These are phyloP conservation scores for Liasis olivaceus DNA, from an alignment of 2,797 vertebrate genomes.

Conservation along the genomic window DNA sequence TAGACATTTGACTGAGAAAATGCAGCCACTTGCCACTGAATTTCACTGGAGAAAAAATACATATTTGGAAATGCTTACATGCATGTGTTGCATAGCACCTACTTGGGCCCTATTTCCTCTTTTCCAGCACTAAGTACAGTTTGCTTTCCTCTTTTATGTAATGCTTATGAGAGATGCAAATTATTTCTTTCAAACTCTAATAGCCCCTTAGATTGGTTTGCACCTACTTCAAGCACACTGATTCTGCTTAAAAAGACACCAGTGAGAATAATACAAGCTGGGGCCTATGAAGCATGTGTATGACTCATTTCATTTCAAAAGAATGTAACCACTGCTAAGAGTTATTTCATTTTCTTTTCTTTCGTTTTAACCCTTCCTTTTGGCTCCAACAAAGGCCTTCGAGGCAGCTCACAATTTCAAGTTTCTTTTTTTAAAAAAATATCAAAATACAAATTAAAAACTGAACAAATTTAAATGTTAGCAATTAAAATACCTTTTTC, in stretches of 20 bases:
- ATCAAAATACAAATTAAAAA: conserved; percentile 22
- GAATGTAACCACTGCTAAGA: not conserved
- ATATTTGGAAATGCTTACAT: not conserved
- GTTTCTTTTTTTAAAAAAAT: not conserved
- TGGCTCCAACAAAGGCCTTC: not conserved
- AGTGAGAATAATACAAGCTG: not conserved
- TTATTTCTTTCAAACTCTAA: not conserved
- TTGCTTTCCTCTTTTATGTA: not conserved
- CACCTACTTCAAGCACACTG: not conserved
- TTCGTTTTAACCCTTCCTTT: not conserved
- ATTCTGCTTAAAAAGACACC: not conserved
- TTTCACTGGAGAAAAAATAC: not conserved
- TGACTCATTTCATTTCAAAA: conserved; percentile 1
- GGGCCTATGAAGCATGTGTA: not conserved
- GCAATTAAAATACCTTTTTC: conserved; percentile 20
- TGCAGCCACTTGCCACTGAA: not conserved
- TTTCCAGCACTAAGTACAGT: not conserved
- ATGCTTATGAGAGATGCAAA: not conserved
- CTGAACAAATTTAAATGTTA: conserved; percentile 8
- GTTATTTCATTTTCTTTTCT: not conserved
- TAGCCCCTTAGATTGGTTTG: not conserved
- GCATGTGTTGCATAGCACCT: not conserved
- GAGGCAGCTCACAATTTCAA: not conserved
- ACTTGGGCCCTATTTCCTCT: not conserved
- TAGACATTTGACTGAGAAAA: not conserved